Evolutionary conservation across 2,888 invertebrate species (phyloP), one percentile per base, ranked within the genome.

Genomic region (Drosophila dives): DNA sequence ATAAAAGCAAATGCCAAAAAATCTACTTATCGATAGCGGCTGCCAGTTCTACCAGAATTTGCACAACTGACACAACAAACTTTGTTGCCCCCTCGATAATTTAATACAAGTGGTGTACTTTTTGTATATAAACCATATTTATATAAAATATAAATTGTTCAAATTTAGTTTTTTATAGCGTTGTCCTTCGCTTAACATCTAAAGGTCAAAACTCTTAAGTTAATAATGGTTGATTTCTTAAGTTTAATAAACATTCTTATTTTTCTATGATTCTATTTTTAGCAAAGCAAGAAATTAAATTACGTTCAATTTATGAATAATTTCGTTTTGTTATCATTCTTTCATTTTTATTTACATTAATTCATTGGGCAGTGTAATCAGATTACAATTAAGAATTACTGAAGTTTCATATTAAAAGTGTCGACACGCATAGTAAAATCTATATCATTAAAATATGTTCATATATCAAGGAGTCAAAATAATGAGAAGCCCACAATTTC

Each of bases 11-110:
- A 51, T 65, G 32, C n/a, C n/a, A 54, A 34, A 55, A 55, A 49
- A 54, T 63, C 68, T 32, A 72, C 66, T 75, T 72, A 77, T 72
- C 78, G 50, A 48, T 59, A 34, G 60, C 62, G n/a, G 48, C 51
- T 49, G 53, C 63, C 58, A 53, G 33, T 56, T 55, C 51, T 55
- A 34, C 20, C 26, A 36, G 36, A 45, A 66, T 58, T 70, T 48
- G 34, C 63, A 63, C 60, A 65, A 65, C 60, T 71, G 60, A 65
- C 11, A 23, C 15, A 34, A 34, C 26, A 74, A 67, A 72, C 10
- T 50, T 75, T 45, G 33, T 58, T 20, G 45, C 23, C 45, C 2
- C 20, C 15, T 50, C 17, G 53, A 75, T 72, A 42, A 64, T 69
- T 55, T 73, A 53, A 56, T 53, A 15, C 15, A 20, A n/a, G 17